Percentiles rank a stretch among this genome's conserved stretches.
Evolutionary conservation across 2,113 vertebrate species (phyloP).

Genomic region (Lathamus discolor): DNA sequence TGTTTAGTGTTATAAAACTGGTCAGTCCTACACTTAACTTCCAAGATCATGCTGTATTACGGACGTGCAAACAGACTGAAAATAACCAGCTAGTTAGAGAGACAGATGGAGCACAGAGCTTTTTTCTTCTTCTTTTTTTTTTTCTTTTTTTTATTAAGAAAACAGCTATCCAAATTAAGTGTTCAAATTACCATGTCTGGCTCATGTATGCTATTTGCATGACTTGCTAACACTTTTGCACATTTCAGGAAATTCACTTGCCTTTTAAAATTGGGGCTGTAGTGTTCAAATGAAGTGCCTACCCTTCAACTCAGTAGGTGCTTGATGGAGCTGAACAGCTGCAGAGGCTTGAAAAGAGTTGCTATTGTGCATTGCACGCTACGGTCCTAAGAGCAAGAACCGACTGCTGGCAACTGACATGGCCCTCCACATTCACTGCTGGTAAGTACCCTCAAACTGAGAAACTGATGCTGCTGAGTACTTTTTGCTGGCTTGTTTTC

Average conservation of each 20-base stretch:
- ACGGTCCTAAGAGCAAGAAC: slow-evolving; percentile 48
- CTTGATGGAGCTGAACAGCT: slow-evolving; percentile 66
- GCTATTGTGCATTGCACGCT: slow-evolving; percentile 47
- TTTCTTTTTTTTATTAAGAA: neutral
- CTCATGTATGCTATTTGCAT: neutral
- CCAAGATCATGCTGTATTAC: neutral
- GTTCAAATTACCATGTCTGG: slow-evolving; percentile 12
- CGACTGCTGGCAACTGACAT: slow-evolving; percentile 11
- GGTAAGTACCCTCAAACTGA: neutral
- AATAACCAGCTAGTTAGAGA: neutral
- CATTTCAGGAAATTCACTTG: slow-evolving; percentile 59
- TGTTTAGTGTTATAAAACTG: neutral
- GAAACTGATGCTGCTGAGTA: neutral
- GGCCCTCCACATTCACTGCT: slow-evolving; percentile 8
- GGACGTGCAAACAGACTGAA: neutral
- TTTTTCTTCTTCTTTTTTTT: neutral
- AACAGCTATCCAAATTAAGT: neutral
- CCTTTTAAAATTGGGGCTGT: slow-evolving; percentile 29
- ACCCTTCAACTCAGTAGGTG: slow-evolving; percentile 69
- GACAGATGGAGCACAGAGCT: neutral
- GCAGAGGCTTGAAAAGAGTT: slow-evolving; percentile 56
- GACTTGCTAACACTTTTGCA: slow-evolving; percentile 34
- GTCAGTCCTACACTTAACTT: neutral
- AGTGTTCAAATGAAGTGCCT: slow-evolving; percentile 38
- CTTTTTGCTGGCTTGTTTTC: neutral